Percentiles rank a stretch among this genome's conserved stretches.
These are phyloP conservation scores for Diadumene lineata DNA, from an alignment of 92 coral and sea anemone genomes.

Conservation along the genomic window DNA sequence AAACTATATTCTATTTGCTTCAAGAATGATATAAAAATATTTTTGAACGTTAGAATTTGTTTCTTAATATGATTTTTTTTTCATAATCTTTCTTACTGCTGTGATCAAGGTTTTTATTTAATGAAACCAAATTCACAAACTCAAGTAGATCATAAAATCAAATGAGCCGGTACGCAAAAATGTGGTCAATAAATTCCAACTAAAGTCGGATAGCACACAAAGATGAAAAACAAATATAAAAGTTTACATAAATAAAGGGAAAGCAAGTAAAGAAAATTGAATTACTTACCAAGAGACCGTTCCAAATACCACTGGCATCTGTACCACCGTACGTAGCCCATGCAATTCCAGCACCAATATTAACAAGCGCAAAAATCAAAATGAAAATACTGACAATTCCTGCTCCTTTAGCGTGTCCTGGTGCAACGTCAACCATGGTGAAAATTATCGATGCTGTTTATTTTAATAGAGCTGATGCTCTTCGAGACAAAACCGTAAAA, in stretches of 20 bases:
- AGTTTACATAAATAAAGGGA: not conserved
- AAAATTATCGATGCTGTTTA: not conserved
- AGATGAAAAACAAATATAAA: not conserved
- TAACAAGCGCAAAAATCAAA: conserved; percentile 31
- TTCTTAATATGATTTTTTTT: too few relatives aligned
- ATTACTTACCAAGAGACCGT: conserved; percentile 68
- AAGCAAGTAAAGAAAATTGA: not conserved
- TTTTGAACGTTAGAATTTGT: too few relatives aligned
- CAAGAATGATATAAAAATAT: too few relatives aligned
- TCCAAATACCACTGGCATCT: conserved; percentile 71
- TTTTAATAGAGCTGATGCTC: not conserved
- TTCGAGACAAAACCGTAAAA: too few relatives aligned
- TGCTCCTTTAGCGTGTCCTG: conserved; percentile 77
- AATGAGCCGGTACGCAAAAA: too few relatives aligned
- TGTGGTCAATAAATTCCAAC: too few relatives aligned
- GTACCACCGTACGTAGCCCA: conserved; percentile 54
- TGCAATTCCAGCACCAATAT: conserved; percentile 53
- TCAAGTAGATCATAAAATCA: too few relatives aligned
- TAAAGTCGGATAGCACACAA: not conserved
- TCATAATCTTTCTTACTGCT: too few relatives aligned
- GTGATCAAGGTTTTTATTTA: too few relatives aligned
- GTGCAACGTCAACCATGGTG: conserved; percentile 36
- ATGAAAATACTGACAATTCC: conserved; percentile 65
- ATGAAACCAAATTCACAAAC: too few relatives aligned
- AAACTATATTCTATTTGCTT: too few relatives aligned